Percentiles rank a stretch among this genome's conserved stretches.
phyloP scores from a whole-genome alignment of 2,888 invertebrate genomes.

The Tachina fera region DNA sequence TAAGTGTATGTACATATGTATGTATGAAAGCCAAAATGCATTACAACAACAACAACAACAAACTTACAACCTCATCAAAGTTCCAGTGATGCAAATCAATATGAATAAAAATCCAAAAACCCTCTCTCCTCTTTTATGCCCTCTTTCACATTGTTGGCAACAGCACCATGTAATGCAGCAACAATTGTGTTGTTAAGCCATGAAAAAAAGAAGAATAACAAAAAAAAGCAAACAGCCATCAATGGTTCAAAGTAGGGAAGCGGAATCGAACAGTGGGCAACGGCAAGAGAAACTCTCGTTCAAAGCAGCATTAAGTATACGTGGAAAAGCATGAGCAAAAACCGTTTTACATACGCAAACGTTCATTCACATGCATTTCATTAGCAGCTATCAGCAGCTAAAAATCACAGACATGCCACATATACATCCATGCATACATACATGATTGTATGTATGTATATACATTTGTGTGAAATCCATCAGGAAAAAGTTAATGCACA shows the following conservation, averaged over 20 bases:
- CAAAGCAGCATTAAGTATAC: not conserved
- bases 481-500: conserved; percentile 1
- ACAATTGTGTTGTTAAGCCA: conserved; percentile 63
- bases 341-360: conserved; percentile 57
- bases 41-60: not conserved
- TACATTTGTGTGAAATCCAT: not conserved
- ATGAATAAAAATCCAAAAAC: conserved; percentile 43
- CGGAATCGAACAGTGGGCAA: conserved; percentile 9
- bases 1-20: not conserved
- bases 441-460: not conserved
- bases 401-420: conserved; percentile 64
- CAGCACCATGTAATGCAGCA: conserved; percentile 24
- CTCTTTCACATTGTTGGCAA: conserved; percentile 53
- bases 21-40: not conserved
- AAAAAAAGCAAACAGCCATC: conserved; percentile 32
- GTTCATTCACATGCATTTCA: conserved; percentile 73
- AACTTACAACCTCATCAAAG: conserved; percentile 52
- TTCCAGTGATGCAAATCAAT: conserved; percentile 60
- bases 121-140: conserved; percentile 19
- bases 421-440: not conserved
- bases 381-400: conserved; percentile 68
- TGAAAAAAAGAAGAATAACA: conserved; percentile 18
- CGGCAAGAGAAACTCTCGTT: not conserved
- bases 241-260: conserved; percentile 40
- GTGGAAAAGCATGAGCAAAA: conserved; percentile 4